These are phyloP conservation scores for Idaea straminata DNA, from an alignment of 2,888 invertebrate genomes.

Conservation along the genomic window DNA sequence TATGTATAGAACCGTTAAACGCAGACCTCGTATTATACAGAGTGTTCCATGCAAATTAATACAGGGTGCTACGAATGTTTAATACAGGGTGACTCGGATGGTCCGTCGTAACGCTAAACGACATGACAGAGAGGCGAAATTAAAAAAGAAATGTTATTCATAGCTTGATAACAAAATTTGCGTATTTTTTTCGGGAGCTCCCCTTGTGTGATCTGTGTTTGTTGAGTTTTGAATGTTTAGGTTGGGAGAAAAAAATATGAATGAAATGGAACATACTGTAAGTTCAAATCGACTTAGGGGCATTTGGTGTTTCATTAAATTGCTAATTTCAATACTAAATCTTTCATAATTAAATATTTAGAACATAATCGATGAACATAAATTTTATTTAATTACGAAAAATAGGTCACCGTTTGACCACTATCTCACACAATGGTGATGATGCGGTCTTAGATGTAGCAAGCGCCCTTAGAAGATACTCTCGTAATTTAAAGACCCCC, in stretches of 20 bases:
- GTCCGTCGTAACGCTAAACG: slow-evolving; percentile 23
- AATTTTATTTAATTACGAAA: too few species aligned
- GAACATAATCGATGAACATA: too few species aligned
- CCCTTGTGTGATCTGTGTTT: background rate
- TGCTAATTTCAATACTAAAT: too few species aligned
- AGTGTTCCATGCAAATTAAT: slow-evolving; percentile 32
- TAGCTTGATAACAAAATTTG: slow-evolving; percentile 12
- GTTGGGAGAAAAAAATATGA: background rate
- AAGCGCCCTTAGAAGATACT: too few species aligned
- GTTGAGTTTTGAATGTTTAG: background rate
- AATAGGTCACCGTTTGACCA: too few species aligned
- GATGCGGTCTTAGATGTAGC: too few species aligned
- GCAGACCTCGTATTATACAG: slow-evolving; percentile 32
- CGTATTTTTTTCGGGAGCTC: background rate
- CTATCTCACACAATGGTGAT: too few species aligned
- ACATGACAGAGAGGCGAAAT: slow-evolving; percentile 21
- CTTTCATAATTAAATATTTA: too few species aligned
- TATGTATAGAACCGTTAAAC: slow-evolving; percentile 33
- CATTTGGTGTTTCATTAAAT: too few species aligned
- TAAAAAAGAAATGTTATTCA: slow-evolving; percentile 25
- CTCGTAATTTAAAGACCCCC: too few species aligned
- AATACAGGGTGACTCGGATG: slow-evolving; percentile 20
- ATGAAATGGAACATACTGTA: too few species aligned
- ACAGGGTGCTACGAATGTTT: slow-evolving; percentile 17
- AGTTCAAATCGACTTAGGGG: too few species aligned